Percentiles rank a stretch among this genome's conserved stretches.
phyloP scores from a whole-genome alignment of 2,797 vertebrate genomes.

The Clarias laeviceps region DNA sequence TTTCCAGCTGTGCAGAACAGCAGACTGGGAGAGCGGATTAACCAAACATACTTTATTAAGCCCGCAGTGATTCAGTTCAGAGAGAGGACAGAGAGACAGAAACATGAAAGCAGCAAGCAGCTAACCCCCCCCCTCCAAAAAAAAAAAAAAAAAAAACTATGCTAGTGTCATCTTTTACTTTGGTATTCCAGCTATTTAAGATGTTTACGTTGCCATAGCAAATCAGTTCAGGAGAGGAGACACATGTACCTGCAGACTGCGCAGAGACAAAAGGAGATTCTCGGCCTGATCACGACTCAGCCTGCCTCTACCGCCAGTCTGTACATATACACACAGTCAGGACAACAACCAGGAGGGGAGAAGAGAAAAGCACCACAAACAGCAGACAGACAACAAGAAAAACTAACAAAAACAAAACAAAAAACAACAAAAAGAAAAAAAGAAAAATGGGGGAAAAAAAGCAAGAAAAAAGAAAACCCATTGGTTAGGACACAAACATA shows the following conservation, averaged over 20 bases:
- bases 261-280: conserved; percentile 13
- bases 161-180: not conserved
- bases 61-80: conserved; percentile 11
- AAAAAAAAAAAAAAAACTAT: not conserved
- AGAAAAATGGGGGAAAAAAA: not conserved
- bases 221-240: not conserved
- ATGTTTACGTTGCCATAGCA: conserved; percentile 2
- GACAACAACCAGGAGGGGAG: conserved; percentile 42
- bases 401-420: not conserved
- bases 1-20: conserved; percentile 24
- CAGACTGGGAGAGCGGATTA: conserved; percentile 4
- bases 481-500: too few species aligned
- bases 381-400: not conserved
- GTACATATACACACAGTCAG: conserved; percentile 60
- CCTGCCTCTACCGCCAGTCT: conserved; percentile 71
- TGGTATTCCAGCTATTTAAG: not conserved
- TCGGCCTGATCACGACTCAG: conserved; percentile 54
- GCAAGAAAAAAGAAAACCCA: not conserved
- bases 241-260: conserved; percentile 12
- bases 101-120: not conserved
- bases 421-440: not conserved
- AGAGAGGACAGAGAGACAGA: conserved; percentile 28
- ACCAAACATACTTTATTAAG: conserved; percentile 24
- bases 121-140: too few species aligned
- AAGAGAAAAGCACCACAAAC: conserved; percentile 11